These are phyloP conservation scores for Zele albiditarsus DNA, from an alignment of 2,888 invertebrate genomes.

Conservation along the genomic window DNA sequence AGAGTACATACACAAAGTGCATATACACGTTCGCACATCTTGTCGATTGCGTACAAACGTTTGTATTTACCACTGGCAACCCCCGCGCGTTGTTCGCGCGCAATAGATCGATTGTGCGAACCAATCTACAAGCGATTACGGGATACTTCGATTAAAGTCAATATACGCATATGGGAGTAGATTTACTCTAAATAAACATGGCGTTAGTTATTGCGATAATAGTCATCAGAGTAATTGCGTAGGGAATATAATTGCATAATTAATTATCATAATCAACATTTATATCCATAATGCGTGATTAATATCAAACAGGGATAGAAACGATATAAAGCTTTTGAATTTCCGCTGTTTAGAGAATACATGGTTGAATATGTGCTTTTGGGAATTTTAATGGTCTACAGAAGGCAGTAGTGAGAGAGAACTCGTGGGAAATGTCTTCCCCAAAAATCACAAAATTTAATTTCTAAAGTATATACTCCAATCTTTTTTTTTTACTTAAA, in stretches of 20 bases:
- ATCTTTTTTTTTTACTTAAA: too few relatives aligned
- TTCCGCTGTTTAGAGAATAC: too few relatives aligned
- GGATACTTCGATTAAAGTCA: slow-evolving; percentile 43
- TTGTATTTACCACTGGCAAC: slow-evolving; percentile 38
- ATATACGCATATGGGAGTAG: slow-evolving; percentile 7
- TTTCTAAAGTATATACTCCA: too few relatives aligned
- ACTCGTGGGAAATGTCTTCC: too few relatives aligned
- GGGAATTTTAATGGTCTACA: too few relatives aligned
- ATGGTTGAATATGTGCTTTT: too few relatives aligned
- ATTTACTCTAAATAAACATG: slow-evolving; percentile 10
- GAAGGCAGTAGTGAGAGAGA: too few relatives aligned
- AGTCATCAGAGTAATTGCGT: not conserved
- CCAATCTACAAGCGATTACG: slow-evolving; percentile 42
- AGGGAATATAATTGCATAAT: not conserved
- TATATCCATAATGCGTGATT: not conserved
- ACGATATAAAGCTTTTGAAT: too few relatives aligned
- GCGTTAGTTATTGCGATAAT: slow-evolving; percentile 13
- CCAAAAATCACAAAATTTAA: too few relatives aligned
- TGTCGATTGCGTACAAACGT: slow-evolving; percentile 48
- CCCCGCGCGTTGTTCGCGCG: slow-evolving; percentile 21
- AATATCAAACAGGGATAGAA: too few relatives aligned
- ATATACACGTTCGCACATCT: slow-evolving; percentile 47
- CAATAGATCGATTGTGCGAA: slow-evolving; percentile 42
- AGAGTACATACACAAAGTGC: slow-evolving; percentile 34
- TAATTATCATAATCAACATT: not conserved